These are phyloP conservation scores for Aelia acuminata DNA, from an alignment of 2,888 invertebrate species.

Conservation along the genomic window DNA sequence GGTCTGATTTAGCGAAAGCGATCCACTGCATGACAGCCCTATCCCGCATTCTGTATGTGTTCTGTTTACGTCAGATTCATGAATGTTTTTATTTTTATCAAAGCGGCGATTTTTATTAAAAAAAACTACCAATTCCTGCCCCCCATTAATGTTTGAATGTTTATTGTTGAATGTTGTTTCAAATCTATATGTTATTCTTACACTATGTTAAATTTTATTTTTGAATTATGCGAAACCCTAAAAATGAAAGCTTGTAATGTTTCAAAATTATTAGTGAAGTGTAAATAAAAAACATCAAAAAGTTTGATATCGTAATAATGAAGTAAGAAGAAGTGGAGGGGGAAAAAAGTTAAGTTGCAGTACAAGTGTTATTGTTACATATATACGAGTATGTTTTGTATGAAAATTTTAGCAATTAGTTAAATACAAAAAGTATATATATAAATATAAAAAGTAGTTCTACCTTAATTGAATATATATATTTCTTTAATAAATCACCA, in stretches of 20 bases:
- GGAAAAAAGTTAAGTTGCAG: not conserved
- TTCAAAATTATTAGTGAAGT: not conserved
- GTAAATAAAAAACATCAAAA: not conserved
- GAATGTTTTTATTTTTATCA: conserved; percentile 55
- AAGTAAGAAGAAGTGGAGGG: not conserved
- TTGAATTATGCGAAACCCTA: not conserved
- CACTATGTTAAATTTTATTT: conserved; percentile 3
- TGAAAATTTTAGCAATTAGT: no score
- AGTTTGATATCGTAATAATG: not conserved
- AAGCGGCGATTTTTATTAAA: conserved; percentile 50
- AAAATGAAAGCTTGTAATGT: not conserved
- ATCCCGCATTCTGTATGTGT: conserved; percentile 60
- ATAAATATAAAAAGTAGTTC: not conserved
- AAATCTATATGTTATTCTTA: conserved; percentile 36
- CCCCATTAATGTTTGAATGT: conserved; percentile 57
- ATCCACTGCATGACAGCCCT: conserved; percentile 57
- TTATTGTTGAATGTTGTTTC: conserved; percentile 56
- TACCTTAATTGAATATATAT: not conserved
- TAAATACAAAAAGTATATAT: no score
- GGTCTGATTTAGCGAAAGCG: conserved; percentile 52
- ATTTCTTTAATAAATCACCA: not conserved
- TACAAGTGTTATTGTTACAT: no score
- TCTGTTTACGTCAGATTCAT: conserved; percentile 54
- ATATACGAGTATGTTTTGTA: not conserved
- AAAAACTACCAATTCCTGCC: conserved; percentile 48